phyloP scores from a whole-genome alignment of 1,140 invertebrate species.

The Drosophila setifemur region DNA sequence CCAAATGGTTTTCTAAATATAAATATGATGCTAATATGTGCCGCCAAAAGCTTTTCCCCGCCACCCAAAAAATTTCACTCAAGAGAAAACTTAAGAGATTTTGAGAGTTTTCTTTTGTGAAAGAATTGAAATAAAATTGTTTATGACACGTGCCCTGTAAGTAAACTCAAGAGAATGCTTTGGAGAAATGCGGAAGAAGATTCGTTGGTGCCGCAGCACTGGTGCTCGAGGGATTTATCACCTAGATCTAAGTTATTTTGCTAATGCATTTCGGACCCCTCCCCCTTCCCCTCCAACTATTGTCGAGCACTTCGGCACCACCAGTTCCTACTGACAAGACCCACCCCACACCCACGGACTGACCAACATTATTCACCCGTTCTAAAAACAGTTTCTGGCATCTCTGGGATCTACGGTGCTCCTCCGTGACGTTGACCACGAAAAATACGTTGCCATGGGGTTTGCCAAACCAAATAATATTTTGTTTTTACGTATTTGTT shows the following conservation, averaged over 20 bases:
- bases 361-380: conserved; percentile 24
- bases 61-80: conserved; percentile 25
- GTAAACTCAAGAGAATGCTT: conserved; percentile 10
- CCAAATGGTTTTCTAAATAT: conserved; percentile 74
- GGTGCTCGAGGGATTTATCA: background rate
- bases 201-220: too few relatives aligned
- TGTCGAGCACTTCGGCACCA: conserved; percentile 31
- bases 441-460: conserved; percentile 50
- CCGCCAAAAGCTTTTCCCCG: conserved; percentile 26
- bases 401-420: conserved; percentile 9
- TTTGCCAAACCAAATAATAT: conserved; percentile 30
- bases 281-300: conserved; percentile 2
- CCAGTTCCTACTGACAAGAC: background rate
- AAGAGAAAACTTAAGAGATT: conserved; percentile 37
- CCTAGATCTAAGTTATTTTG: background rate
- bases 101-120: background rate
- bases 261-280: conserved; percentile 1
- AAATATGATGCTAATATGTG: conserved; percentile 71
- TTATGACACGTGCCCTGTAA: conserved; percentile 41
- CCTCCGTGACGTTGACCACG: conserved; percentile 59
- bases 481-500: conserved; percentile 10
- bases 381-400: conserved; percentile 29
- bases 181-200: background rate
- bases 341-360: conserved; percentile 28
- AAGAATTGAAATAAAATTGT: background rate